Evolutionary conservation across 37 sponge, comb jelly and placozoan genomes (phyloP), one percentile per base, ranked within the genome.

Genomic region (Beroe forskalii): DNA sequence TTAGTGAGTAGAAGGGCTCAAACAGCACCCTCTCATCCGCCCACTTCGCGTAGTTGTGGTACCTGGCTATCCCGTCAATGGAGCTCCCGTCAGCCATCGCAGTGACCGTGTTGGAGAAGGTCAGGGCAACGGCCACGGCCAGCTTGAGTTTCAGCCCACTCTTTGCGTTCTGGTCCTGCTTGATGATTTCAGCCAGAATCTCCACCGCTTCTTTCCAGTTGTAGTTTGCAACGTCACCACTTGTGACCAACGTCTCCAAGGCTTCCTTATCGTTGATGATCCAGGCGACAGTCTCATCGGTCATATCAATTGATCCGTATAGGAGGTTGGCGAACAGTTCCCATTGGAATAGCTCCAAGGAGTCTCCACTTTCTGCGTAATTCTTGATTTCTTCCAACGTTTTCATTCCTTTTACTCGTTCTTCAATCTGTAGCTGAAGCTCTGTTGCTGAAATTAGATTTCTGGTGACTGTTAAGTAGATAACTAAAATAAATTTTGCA

Each of bases 1-100:
- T 64, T 8, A 64, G 31, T 8, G 14, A n/a, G 66, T 64, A 64
- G 66, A 64, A 64, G 20, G 25, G 66, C 25, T 64, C 66, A 22
- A 64, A 22, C 4, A 64, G 25, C 25, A n/a, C 66, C 31, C 66
- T 22, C 4, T 64, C 66, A 64, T 64, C 66, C 4, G 31, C 31
- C 66, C 66, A 64, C 31, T 64, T 64, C 4, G 66, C 66, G 31
- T n/a, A 64, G 31, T 64, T 64, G 66, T 64, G 66, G 17, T 64
- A 64, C 66, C 66, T 64, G 4, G 25, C 4, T 23, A 64, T 64
- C 4, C 66, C 66, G 4, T 64, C 66, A 22, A 64, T 27, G 25
- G 31, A 4, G 25, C 30, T 28, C 31, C 66, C 66, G 25, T 23
- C 31, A 4, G 66, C 66, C 66, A 64, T 8, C 17, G 66, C 4